These are phyloP conservation scores for Rotaria macrura DNA, from an alignment of 2,888 invertebrate species.

Conservation along the genomic window DNA sequence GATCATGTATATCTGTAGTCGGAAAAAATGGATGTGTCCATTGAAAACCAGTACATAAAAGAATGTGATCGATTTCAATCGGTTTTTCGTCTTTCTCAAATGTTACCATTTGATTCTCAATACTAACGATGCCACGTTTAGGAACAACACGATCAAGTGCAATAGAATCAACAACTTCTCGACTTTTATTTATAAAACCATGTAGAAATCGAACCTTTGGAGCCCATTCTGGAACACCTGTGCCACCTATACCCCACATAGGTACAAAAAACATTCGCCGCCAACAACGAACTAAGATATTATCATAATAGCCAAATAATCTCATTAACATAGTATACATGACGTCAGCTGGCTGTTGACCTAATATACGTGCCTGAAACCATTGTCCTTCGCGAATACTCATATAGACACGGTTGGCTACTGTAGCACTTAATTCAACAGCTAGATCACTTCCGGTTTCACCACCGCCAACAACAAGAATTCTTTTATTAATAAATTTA, in stretches of 20 bases:
- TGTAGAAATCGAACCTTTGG: background rate
- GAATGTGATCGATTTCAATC: background rate
- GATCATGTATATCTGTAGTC: background rate
- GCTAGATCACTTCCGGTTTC: conserved; percentile 14
- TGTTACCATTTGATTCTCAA: background rate
- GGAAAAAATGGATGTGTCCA: background rate
- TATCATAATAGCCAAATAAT: conserved; percentile 8
- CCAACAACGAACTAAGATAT: background rate
- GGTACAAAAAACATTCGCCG: background rate
- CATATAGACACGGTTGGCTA: background rate
- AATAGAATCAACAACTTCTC: background rate
- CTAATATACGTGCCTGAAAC: background rate
- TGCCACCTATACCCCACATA: background rate
- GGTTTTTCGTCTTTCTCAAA: background rate
- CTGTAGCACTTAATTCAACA: background rate
- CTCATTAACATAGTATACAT: background rate
- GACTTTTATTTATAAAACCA: conserved; percentile 14
- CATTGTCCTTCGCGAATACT: conserved; percentile 18
- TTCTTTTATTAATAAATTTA: background rate
- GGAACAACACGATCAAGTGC: background rate
- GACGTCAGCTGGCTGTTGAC: background rate
- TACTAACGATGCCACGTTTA: background rate
- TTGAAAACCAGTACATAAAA: background rate
- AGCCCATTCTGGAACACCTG: background rate
- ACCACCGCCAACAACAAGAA: conserved; percentile 4